phyloP scores from a whole-genome alignment of 37 sponge, comb jelly and placozoan genomes.

The Lycopodina hypogea region DNA sequence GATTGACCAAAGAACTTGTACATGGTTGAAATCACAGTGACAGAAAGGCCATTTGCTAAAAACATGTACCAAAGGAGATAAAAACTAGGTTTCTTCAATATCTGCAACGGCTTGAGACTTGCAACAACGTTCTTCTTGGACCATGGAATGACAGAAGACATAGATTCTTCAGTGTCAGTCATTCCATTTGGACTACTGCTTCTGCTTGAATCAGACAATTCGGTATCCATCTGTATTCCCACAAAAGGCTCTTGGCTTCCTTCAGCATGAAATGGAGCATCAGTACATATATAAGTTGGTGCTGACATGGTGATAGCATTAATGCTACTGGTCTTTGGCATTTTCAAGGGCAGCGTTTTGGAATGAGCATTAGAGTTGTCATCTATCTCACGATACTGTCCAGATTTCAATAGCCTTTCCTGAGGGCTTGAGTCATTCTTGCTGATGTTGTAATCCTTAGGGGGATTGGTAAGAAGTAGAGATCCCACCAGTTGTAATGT shows the following conservation, averaged over 20 bases:
- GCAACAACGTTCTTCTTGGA: slow-evolving; percentile 20
- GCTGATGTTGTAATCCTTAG: background rate
- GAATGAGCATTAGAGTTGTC: background rate
- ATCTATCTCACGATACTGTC: slow-evolving; percentile 2
- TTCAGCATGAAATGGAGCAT: background rate
- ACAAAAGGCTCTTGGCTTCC: background rate
- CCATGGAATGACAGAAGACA: background rate
- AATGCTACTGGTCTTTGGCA: too few relatives aligned
- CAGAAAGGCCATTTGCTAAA: slow-evolving; percentile 44
- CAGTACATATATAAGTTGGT: background rate
- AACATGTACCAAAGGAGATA: slow-evolving; percentile 82
- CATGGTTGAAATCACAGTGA: slow-evolving; percentile 43
- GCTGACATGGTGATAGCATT: too few relatives aligned
- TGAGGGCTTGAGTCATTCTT: background rate
- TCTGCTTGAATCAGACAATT: background rate
- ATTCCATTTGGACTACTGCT: background rate
- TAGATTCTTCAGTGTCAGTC: slow-evolving; percentile 9
- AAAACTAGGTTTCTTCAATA: slow-evolving; percentile 65
- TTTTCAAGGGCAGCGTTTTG: background rate
- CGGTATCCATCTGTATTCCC: background rate
- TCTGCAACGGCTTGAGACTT: slow-evolving; percentile 55
- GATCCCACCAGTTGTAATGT: slow-evolving; percentile 70
- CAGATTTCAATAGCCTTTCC: background rate
- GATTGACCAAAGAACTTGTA: slow-evolving; percentile 69
- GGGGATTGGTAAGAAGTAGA: slow-evolving; percentile 66